phyloP scores from a whole-genome alignment of 2,797 vertebrate species.

The Scarus forsteni region DNA sequence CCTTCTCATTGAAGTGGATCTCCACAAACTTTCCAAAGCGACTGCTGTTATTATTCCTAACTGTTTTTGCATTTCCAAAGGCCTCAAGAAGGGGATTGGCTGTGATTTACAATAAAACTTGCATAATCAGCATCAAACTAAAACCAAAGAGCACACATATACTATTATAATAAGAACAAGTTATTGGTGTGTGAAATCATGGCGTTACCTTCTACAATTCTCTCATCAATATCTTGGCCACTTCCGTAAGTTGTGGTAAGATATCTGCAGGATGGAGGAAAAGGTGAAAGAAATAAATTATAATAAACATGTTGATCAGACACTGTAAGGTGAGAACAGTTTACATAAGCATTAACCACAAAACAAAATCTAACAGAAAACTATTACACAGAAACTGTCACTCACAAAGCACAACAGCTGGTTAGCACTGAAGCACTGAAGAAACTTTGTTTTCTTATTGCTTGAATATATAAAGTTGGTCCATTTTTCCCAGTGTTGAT shows the following conservation, averaged over 20 bases:
- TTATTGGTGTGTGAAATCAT: background rate
- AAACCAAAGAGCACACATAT: background rate
- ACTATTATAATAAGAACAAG: background rate
- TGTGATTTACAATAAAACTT: constrained; percentile 63
- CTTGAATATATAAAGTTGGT: too few species aligned
- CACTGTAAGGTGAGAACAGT: background rate
- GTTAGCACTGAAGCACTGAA: too few species aligned
- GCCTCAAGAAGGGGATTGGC: constrained; percentile 98
- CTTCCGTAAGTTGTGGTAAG: constrained; percentile 97
- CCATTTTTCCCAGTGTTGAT: too few species aligned
- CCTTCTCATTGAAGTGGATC: constrained; percentile 99
- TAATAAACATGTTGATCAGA: background rate
- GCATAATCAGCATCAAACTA: background rate
- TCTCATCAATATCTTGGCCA: constrained; percentile 98
- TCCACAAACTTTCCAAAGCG: constrained; percentile 99
- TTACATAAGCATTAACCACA: background rate
- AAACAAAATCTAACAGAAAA: background rate
- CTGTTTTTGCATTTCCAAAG: constrained; percentile 98
- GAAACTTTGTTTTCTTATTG: too few species aligned
- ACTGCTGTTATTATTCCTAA: constrained; percentile 99
- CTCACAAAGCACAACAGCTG: too few species aligned
- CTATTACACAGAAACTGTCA: background rate
- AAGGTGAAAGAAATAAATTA: constrained; percentile 5
- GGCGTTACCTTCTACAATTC: constrained; percentile 95
- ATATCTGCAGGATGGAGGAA: constrained; percentile 85